phyloP scores from a whole-genome alignment of 1,140 invertebrate genomes.

The Drosophila aff. region DNA sequence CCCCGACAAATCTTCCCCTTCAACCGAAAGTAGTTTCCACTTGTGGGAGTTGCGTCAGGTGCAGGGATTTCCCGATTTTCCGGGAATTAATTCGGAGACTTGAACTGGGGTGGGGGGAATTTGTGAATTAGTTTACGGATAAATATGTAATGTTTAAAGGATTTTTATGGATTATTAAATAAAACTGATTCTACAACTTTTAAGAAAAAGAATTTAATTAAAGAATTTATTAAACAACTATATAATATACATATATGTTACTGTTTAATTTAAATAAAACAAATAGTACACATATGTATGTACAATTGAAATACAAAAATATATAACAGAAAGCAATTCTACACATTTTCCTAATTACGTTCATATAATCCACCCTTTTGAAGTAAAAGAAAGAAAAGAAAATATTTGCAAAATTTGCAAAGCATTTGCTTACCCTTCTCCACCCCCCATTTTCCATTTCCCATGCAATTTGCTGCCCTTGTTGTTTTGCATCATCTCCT shows the following conservation, averaged over 20 bases:
- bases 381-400: neutral
- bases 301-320: neutral
- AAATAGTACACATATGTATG: too few relatives aligned
- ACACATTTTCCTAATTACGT: neutral
- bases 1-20: slow-evolving; percentile 3
- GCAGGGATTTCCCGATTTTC: slow-evolving; percentile 25
- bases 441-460: neutral
- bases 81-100: slow-evolving; percentile 11
- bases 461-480: neutral
- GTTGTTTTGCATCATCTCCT: slow-evolving; percentile 12
- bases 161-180: neutral
- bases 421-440: neutral
- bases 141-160: neutral
- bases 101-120: neutral
- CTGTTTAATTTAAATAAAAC: neutral
- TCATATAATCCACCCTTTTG: neutral
- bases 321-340: neutral
- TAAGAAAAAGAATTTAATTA: too few relatives aligned
- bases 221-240: too few relatives aligned
- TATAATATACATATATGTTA: too few relatives aligned
- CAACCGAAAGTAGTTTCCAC: slow-evolving; percentile 39
- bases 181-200: neutral
- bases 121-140: neutral
- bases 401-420: slow-evolving; percentile 3
- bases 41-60: slow-evolving; percentile 71